Conservation (phyloP, 2,888 invertebrate genomes). For the Pheosia tremula region DNA sequence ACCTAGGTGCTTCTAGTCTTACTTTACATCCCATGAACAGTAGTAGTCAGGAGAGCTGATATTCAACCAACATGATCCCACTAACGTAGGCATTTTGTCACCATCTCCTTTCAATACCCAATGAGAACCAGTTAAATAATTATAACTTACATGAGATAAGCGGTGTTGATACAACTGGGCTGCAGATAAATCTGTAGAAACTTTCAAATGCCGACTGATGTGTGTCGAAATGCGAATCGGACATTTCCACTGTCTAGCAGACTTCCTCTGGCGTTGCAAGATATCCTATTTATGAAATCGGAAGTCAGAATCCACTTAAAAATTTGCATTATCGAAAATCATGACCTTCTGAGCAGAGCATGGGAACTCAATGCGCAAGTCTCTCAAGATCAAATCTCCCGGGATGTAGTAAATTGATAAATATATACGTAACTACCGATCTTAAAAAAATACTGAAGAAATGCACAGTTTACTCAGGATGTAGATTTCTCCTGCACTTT, state of each 20-base stretch:
- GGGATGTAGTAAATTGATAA: constrained; percentile 5
- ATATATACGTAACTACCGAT: neutral
- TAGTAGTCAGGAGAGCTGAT: too few relatives aligned
- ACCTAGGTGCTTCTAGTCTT: too few relatives aligned
- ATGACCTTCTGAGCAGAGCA: neutral
- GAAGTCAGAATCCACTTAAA: constrained; percentile 29
- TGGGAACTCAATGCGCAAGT: neutral
- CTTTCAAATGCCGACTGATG: constrained; percentile 27
- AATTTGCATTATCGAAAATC: constrained; percentile 23
- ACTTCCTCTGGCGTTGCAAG: constrained; percentile 45
- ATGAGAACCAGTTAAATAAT: constrained; percentile 13
- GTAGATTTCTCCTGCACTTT: constrained; percentile 37
- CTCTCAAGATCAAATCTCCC: neutral
- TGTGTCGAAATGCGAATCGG: constrained; percentile 32
- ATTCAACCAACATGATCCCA: too few relatives aligned
- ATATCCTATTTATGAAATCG: constrained; percentile 40
- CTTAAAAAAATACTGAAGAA: neutral
- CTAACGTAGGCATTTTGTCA: neutral
- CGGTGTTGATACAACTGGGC: constrained; percentile 21
- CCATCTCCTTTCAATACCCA: neutral
- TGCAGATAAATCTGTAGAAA: constrained; percentile 23
- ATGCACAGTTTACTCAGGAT: constrained; percentile 22
- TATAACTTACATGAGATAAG: constrained; percentile 28
- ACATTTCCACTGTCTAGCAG: constrained; percentile 37
- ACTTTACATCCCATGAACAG: too few relatives aligned